Base-by-base conservation (phyloP, 2,113 vertebrate species). In the Engystomops pustulosus region DNA sequence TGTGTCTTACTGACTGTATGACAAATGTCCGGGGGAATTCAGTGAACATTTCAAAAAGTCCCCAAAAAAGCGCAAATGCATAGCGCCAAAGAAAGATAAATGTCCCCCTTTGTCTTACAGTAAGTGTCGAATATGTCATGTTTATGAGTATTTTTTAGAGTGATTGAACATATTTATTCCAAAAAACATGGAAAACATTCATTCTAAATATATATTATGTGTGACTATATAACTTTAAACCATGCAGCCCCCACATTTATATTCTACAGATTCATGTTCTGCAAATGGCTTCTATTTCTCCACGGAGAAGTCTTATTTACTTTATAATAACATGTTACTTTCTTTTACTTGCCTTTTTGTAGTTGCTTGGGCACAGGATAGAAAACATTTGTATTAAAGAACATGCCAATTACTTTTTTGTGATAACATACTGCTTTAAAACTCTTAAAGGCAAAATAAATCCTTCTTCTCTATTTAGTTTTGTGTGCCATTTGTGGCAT, bases 371-470 rank as follows among this genome's bases (percentile, higher is more conserved):
- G 23, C 23, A 60, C 55, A 60, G 23, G n/a, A 23, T 23, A 60
- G 23, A 60, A 60, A 25, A 25, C 23, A 60, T 60, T 60, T 5
- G 27, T 25, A 60, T 60, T 25, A 60, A 60, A 27, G 55, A 1
- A 27, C n/a, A 25, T 60, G 23, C n/a, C 55, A 65, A 27, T 65
- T 65, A 11, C n/a, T 34, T 65, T 65, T 65, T 65, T 34, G 14
- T 18, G 30, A 34, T 65, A 65, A 65, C 60, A 65, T 65, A 34
- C 30, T 65, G 60, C 60, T 65, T 65, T 65, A 65, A 65, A 32
- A 65, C 15, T 65, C 30, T 32, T 18, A 65, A 65, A 65, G 15
- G 60, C 14, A 65, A 34, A 65, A 65, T 65, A 65, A 32, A 65
- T 34, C 14, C 27, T 34, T 65, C 10, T 15, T 65, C 10, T 32